Conservation (phyloP, 2,797 vertebrate species). For the Pseudochirops cupreus region DNA sequence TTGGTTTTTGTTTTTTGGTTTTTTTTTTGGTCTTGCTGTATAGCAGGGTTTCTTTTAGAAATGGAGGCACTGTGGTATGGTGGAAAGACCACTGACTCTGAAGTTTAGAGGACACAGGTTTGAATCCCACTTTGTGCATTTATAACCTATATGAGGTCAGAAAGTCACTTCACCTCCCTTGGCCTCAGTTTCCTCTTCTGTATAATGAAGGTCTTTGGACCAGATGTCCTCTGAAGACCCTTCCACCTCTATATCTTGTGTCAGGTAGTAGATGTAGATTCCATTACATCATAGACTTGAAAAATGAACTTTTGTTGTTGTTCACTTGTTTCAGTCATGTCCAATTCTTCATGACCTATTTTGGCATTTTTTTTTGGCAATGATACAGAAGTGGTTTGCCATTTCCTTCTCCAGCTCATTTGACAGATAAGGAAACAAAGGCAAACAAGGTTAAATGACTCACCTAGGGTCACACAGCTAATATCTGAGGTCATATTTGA, state of each 20-base stretch:
- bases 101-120: background rate
- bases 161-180: background rate
- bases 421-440: no score
- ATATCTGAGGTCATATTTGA: background rate
- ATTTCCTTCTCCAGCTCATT: no score
- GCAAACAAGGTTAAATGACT: no score
- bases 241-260: background rate
- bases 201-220: background rate
- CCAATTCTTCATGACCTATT: no score
- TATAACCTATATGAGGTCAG: background rate
- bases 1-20: no score
- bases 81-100: background rate
- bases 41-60: background rate
- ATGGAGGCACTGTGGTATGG: fast-evolving
- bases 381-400: no score
- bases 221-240: background rate
- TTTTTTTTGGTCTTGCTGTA: background rate
- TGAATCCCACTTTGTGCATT: background rate
- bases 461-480: no score
- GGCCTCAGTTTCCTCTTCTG: background rate
- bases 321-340: background rate
- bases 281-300: background rate
- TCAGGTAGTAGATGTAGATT: background rate
- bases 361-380: no score
- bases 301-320: background rate